Evolutionary conservation across 1,140 invertebrate genomes (phyloP).

Genomic region (Muscidifurax raptorellus): DNA sequence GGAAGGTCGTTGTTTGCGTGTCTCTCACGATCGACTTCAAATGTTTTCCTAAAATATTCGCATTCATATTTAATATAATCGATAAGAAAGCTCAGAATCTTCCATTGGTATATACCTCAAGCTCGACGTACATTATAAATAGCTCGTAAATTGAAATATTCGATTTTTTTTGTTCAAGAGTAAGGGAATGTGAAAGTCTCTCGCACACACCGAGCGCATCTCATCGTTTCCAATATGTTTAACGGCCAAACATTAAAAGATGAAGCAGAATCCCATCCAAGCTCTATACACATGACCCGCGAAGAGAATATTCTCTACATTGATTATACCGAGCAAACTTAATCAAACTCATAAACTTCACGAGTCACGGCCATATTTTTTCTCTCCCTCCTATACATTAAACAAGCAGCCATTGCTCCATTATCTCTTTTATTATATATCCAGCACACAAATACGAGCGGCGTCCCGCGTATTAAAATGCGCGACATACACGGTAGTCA

Average conservation of each 20-base stretch:
- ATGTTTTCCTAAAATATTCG: neutral
- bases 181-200: neutral
- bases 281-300: neutral
- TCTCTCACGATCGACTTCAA: neutral
- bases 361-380: neutral
- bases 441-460: neutral
- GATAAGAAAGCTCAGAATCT: too few relatives aligned
- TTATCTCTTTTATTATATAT: neutral
- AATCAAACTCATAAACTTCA: too few relatives aligned
- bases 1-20: neutral
- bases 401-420: neutral
- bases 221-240: neutral
- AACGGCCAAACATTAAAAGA: neutral
- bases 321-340: neutral
- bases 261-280: neutral
- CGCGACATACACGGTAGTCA: conserved; percentile 9
- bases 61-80: neutral
- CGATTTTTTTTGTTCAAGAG: neutral
- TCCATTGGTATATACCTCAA: too few relatives aligned
- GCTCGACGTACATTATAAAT: neutral
- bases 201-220: neutral
- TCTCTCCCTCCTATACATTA: neutral
- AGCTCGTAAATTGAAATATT: neutral
- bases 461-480: neutral
- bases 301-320: neutral